Conservation (phyloP, 1,140 invertebrate genomes). For the Marisa cornuarietis region DNA sequence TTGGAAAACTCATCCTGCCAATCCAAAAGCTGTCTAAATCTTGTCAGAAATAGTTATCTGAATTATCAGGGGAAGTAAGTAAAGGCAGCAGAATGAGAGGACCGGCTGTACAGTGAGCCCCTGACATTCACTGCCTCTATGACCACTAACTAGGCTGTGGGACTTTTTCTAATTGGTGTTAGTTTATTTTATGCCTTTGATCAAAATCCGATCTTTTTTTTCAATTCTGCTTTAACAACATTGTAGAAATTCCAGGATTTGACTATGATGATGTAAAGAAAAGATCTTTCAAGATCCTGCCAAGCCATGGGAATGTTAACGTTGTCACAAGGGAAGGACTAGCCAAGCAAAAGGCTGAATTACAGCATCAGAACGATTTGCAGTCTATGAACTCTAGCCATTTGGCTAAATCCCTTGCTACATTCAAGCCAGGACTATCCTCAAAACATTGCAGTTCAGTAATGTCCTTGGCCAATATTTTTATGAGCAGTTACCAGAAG, state of each 20-base stretch:
- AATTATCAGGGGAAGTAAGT: too few relatives aligned
- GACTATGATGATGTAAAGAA: slow-evolving; percentile 54
- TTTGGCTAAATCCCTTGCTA: neutral
- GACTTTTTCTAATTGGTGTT: too few relatives aligned
- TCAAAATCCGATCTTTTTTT: too few relatives aligned
- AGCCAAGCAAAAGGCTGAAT: slow-evolving; percentile 39
- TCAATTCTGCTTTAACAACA: neutral
- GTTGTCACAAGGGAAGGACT: slow-evolving; percentile 43
- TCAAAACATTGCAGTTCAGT: neutral
- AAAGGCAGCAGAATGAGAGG: too few relatives aligned
- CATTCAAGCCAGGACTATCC: neutral
- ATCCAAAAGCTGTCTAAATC: too few relatives aligned
- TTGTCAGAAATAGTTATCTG: too few relatives aligned
- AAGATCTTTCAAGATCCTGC: slow-evolving; percentile 52
- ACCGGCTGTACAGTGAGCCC: too few relatives aligned
- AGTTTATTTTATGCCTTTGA: too few relatives aligned
- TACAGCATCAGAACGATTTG: slow-evolving; percentile 38
- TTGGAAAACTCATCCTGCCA: too few relatives aligned
- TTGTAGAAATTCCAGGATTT: slow-evolving; percentile 52
- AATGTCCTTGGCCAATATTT: neutral
- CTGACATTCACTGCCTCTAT: too few relatives aligned
- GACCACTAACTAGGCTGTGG: too few relatives aligned
- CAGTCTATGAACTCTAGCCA: neutral
- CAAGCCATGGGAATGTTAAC: slow-evolving; percentile 32
- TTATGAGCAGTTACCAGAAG: slow-evolving; percentile 12